Percentiles rank a stretch among this genome's conserved stretches.
Evolutionary conservation across 1,140 invertebrate species (phyloP).

Genomic region (Muscidifurax raptorellus): DNA sequence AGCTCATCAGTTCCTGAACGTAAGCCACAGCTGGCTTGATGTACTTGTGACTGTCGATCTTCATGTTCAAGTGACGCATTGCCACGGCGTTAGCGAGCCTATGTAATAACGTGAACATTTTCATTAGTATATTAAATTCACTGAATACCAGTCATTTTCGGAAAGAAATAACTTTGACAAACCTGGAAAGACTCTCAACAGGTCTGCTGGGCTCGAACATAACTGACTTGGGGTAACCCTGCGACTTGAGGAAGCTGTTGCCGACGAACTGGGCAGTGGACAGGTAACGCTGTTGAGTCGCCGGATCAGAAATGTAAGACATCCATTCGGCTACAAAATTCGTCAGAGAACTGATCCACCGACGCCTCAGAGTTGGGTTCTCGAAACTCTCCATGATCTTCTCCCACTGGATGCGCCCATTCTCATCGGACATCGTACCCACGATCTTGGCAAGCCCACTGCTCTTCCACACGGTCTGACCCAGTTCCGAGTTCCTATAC

Average conservation of each 20-base stretch:
- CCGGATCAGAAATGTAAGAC: slow-evolving; percentile 84
- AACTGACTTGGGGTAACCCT: slow-evolving; percentile 83
- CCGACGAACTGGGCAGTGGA: slow-evolving; percentile 81
- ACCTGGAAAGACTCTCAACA: slow-evolving; percentile 80
- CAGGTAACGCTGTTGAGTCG: slow-evolving; percentile 84
- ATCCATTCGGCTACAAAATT: slow-evolving; percentile 85
- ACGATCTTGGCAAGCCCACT: slow-evolving; percentile 82
- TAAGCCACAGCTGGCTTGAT: slow-evolving; percentile 85
- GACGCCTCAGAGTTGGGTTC: slow-evolving; percentile 83
- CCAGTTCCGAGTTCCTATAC: slow-evolving; percentile 83
- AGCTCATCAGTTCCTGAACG: slow-evolving; percentile 80
- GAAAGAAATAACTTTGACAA: neutral
- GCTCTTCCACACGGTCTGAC: slow-evolving; percentile 83
- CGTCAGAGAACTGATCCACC: slow-evolving; percentile 86
- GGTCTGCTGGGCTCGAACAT: slow-evolving; percentile 83
- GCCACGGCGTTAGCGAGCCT: slow-evolving; percentile 81
- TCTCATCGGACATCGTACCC: slow-evolving; percentile 77
- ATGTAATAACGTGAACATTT: slow-evolving; percentile 41
- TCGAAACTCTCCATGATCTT: slow-evolving; percentile 85
- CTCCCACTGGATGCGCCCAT: slow-evolving; percentile 83
- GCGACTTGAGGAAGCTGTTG: slow-evolving; percentile 85
- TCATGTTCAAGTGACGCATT: slow-evolving; percentile 82
- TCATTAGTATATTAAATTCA: neutral
- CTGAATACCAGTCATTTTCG: no score
- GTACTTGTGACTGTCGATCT: slow-evolving; percentile 83